Conservation (phyloP, 1,140 invertebrate species). For the Platyscapa corneri region DNA sequence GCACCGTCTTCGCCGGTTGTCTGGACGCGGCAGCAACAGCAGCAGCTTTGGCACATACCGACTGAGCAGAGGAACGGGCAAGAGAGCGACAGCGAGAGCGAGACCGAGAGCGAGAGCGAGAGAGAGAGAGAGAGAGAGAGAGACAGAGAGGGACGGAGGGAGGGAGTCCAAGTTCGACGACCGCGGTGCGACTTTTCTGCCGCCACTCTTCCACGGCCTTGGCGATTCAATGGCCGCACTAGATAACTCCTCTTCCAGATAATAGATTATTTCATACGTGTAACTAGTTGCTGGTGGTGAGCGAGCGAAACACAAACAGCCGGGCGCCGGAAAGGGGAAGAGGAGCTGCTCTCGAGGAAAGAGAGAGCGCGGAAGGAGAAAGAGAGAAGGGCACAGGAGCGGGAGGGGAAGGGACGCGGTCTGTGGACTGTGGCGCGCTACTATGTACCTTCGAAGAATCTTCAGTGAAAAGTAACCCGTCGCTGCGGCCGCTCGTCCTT, state of each 20-base stretch:
- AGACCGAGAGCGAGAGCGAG: neutral
- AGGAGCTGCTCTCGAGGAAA: neutral
- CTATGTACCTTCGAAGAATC: conserved; percentile 16
- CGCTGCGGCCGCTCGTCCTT: neutral
- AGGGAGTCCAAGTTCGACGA: conserved; percentile 63
- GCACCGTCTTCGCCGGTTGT: neutral
- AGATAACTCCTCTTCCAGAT: conserved; percentile 71
- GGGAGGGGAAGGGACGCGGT: neutral
- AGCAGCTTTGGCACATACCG: conserved; percentile 7
- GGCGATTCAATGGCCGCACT: conserved; percentile 73
- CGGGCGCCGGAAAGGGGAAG: neutral
- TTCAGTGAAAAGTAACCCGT: conserved; percentile 25
- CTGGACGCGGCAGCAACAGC: conserved; percentile 9
- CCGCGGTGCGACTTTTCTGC: conserved; percentile 69
- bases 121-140: neutral
- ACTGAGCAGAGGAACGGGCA: neutral
- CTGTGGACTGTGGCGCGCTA: neutral
- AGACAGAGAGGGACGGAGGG: conserved; percentile 25
- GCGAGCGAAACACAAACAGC: neutral
- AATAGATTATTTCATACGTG: conserved; percentile 73
- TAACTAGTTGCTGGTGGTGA: conserved; percentile 66
- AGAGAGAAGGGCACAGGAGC: neutral
- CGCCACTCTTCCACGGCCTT: conserved; percentile 69
- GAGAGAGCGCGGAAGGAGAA: neutral
- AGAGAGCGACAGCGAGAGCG: too few relatives aligned